Conservation (phyloP, 1,140 invertebrate genomes). For the Drosophila simulans region DNA sequence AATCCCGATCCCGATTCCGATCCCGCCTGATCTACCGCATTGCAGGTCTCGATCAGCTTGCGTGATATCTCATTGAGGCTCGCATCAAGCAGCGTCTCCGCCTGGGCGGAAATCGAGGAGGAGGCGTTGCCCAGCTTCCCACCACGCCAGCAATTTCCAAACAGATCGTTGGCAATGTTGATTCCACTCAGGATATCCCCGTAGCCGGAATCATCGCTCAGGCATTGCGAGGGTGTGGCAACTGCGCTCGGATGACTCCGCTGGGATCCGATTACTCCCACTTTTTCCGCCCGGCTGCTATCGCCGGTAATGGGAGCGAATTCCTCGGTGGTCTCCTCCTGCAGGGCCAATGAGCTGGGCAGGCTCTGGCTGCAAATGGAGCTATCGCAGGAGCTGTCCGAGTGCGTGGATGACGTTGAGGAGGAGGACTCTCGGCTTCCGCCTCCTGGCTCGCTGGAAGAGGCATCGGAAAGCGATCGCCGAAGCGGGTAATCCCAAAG, state of each 20-base stretch:
- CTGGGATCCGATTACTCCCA: slow-evolving; percentile 83
- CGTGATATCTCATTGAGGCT: slow-evolving; percentile 83
- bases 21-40: slow-evolving; percentile 38
- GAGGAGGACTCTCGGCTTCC: slow-evolving; percentile 51
- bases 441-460: slow-evolving; percentile 55
- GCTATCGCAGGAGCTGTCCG: slow-evolving; percentile 68
- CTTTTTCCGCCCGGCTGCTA: slow-evolving; percentile 75
- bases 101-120: slow-evolving; percentile 23
- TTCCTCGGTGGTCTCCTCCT: slow-evolving; percentile 56
- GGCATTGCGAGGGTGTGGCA: slow-evolving; percentile 50
- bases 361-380: slow-evolving; percentile 61
- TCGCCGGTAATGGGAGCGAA: slow-evolving; percentile 70
- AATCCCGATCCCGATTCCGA: slow-evolving; percentile 33
- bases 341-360: slow-evolving; percentile 1
- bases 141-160: slow-evolving; percentile 62
- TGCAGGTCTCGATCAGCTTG: slow-evolving; percentile 78
- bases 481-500: slow-evolving; percentile 88
- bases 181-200: slow-evolving; percentile 82
- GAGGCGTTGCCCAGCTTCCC: slow-evolving; percentile 15
- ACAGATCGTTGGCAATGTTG: slow-evolving; percentile 78
- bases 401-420: slow-evolving; percentile 62
- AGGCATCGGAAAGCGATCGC: slow-evolving; percentile 77
- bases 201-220: slow-evolving; percentile 80
- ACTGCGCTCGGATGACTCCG: slow-evolving; percentile 42
- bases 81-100: slow-evolving; percentile 73